A percentile compares a stretch with the other conserved stretches of the same genome.
These are phyloP conservation scores for Drosophila infuscata DNA, from an alignment of 2,888 invertebrate species.

Conservation along the genomic window DNA sequence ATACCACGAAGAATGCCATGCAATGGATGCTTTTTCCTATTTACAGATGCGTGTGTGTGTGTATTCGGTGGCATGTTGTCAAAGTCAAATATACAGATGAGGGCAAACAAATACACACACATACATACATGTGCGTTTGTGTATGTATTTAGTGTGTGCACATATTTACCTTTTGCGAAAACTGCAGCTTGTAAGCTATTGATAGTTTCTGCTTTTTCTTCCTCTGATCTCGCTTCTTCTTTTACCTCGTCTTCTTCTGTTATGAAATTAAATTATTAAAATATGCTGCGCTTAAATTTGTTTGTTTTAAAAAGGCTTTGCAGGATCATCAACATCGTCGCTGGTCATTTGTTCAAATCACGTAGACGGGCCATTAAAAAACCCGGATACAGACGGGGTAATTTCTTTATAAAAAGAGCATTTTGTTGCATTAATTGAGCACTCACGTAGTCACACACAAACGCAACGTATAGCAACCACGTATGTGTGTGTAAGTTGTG, in stretches of 20 bases:
- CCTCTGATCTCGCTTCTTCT: neutral
- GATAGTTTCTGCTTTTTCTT: neutral
- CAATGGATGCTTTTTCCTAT: neutral
- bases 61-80: slow-evolving; percentile 3
- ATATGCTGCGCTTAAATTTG: neutral
- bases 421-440: slow-evolving; percentile 59
- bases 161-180: neutral
- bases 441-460: slow-evolving; percentile 21
- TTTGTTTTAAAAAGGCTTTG: neutral
- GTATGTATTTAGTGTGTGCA: neutral
- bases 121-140: neutral
- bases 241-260: neutral
- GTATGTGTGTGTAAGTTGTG: slow-evolving; percentile 7
- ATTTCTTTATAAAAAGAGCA: slow-evolving; percentile 60
- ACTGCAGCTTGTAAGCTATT: neutral
- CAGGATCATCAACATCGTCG: neutral
- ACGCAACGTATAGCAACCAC: neutral
- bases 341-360: slow-evolving; percentile 31
- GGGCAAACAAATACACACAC: neutral
- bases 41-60: neutral
- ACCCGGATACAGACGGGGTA: slow-evolving; percentile 42
- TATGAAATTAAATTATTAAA: neutral
- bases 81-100: slow-evolving; percentile 3
- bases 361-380: slow-evolving; percentile 28
- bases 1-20: neutral